A percentile compares a stretch with the other conserved stretches of the same genome.
These are phyloP conservation scores for Echinometra lucunter DNA, from an alignment of 53 echinoderm and acorn worm species.

Conservation along the genomic window DNA sequence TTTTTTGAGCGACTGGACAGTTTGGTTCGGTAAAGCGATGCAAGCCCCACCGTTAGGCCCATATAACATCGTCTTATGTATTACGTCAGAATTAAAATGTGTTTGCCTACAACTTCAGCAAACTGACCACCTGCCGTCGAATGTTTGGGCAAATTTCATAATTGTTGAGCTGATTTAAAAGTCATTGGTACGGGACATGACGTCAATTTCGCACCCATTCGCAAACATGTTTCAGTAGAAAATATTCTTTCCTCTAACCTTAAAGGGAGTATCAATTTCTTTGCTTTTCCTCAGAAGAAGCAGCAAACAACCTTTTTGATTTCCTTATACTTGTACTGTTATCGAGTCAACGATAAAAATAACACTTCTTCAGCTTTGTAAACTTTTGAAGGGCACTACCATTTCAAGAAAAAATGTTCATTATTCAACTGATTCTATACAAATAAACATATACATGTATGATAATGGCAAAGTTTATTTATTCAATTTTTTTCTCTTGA, in stretches of 20 bases:
- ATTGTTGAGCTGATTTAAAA: not conserved
- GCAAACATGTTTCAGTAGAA: not conserved
- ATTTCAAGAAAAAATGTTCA: not conserved
- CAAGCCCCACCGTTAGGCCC: no score
- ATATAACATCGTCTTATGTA: no score
- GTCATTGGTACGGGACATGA: no score
- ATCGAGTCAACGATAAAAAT: not conserved
- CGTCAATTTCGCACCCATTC: not conserved
- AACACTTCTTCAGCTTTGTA: not conserved
- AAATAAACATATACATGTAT: not conserved
- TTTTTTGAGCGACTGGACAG: no score
- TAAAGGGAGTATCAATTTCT: not conserved
- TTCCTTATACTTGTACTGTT: not conserved
- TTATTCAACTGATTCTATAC: not conserved
- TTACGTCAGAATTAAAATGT: no score
- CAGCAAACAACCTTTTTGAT: not conserved
- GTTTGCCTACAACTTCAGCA: no score
- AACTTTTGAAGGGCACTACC: not conserved
- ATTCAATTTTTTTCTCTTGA: not conserved
- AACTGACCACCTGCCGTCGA: no score
- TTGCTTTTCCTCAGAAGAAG: not conserved
- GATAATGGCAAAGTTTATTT: not conserved
- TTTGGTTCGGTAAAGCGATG: no score
- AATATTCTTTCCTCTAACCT: not conserved
- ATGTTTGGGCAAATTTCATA: not conserved